Evolutionary conservation across 2,113 vertebrate genomes (phyloP), one percentile per base, ranked within the genome.

Genomic region (Corythoichthys haematopterus): DNA sequence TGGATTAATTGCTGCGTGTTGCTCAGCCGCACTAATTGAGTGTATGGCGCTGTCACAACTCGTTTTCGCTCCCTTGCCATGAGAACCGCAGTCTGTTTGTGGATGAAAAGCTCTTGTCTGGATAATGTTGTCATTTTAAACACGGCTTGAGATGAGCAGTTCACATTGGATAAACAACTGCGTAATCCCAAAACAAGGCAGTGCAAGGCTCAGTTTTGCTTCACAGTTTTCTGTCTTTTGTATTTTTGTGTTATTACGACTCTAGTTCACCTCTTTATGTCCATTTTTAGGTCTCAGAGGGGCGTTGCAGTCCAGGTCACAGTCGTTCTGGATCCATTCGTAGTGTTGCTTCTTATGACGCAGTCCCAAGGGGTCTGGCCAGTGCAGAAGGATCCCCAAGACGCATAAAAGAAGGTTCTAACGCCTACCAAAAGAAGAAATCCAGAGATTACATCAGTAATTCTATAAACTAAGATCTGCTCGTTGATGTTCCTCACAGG

Each of bases 381-480:
- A 92, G 89, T 71, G 66, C 60, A 48, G 92, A 94, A 77, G 85
- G 88, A 15, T 90, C 92, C 76, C 86, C 91, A 68, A 87, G 88
- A 82, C 85, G 84, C 82, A 35, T 76, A 33, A 69, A 75, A 51
- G 74, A 82, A 0, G 81, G 88, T 89, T 10, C 66, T 82, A 74
- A 13, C 47, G 46, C 36, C 48, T 64, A 8, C 7, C 59, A 5
- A 40, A 35, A 60, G 5, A 43, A n/a, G 28, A 56, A 28, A 48
- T 33, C 15, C 12, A 65, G 3, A 57, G 28, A 35, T 57, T 55
- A 55, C 8, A 55, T 55, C 52, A 33, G 33, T 55, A 28, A 28
- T 28, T 28, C 6, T 43, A 43, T 5, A 43, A 43, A 43, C 40
- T 43, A 43, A 43, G 9, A 43, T 43, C 4, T 43, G 40, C 40